phyloP scores from a whole-genome alignment of 2,888 invertebrate genomes.

The Cancer borealis region DNA sequence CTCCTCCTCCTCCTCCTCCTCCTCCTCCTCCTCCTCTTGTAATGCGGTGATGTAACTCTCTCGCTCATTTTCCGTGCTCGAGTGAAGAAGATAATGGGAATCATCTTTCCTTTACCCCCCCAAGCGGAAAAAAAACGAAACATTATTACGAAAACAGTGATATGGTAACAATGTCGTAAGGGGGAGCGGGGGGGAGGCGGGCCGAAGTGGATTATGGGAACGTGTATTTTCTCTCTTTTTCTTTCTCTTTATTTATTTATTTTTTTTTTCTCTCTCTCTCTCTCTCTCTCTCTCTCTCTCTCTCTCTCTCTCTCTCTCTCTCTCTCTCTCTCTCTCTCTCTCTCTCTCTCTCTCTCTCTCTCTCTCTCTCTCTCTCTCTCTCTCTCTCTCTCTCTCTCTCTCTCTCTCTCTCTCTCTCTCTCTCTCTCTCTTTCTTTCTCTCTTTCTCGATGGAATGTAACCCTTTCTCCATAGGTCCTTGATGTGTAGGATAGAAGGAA shows the following conservation, averaged over 20 bases:
- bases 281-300: slow-evolving; percentile 27
- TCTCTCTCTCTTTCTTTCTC: slow-evolving; percentile 6
- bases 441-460: background rate
- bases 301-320: slow-evolving; percentile 23
- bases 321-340: slow-evolving; percentile 21
- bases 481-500: background rate
- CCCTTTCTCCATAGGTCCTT: background rate
- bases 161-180: background rate
- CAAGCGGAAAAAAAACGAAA: background rate
- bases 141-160: background rate
- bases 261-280: background rate
- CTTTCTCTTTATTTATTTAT: background rate
- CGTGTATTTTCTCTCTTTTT: background rate
- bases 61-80: background rate
- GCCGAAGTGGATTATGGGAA: too few species aligned
- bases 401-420: slow-evolving; percentile 15
- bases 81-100: background rate
- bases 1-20: slow-evolving; percentile 33
- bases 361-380: slow-evolving; percentile 5
- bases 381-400: background rate
- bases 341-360: background rate
- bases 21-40: background rate
- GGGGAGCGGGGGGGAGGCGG: background rate
- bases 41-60: background rate
- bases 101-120: background rate